Base-by-base conservation (phyloP, 2,888 invertebrate species). In the Yponomeuta cagnagella region DNA sequence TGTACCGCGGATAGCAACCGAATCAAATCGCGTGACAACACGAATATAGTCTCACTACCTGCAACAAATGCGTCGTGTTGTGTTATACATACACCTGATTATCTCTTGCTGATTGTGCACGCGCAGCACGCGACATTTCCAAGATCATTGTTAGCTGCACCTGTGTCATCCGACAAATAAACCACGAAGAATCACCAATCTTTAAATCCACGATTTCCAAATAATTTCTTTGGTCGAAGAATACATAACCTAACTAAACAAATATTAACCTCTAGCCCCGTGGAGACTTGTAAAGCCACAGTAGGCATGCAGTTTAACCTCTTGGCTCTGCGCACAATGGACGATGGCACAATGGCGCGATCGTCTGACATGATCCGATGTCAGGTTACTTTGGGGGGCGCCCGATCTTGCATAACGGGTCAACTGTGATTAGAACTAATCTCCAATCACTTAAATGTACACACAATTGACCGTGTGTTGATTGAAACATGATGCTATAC, bases 1-100 rank as follows among this genome's bases (percentile, higher is more conserved):
- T 12, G 52, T 58, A 15, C 52, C 15, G 52, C 52, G 52, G 52
- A 58, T 58, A 58, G 15, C 52, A 58, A 58, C 15, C 52, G 15
- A 58, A 58, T 58, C 52, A 58, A 15, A 58, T 65, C 65, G 65
- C 65, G 31, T 65, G 65, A 30, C 65, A 65, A 65, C 12, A 12
- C 33, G 33, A 33, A 31, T 4, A 31, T 58, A 15, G 52, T 52
- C 6, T 12, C 52, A 15, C 1, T 58, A 58, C 52, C 12, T 15
- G 12, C 52, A 12, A 15, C 52, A 3, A 58, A 15, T 4, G 5
- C 43, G 9, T 8, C 12, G 12, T 15, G 15, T 58, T 58, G 52
- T 58, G 52, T 58, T 58, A 15, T 15, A 15, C 52, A 15, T 58
- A 58, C 15, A 30, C 12, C 65, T 65, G 65, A 10, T 65, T 30